Evolutionary conservation across 2,888 invertebrate species (phyloP), one percentile per base, ranked within the genome.

Genomic region (Chloroclystis v-ata): DNA sequence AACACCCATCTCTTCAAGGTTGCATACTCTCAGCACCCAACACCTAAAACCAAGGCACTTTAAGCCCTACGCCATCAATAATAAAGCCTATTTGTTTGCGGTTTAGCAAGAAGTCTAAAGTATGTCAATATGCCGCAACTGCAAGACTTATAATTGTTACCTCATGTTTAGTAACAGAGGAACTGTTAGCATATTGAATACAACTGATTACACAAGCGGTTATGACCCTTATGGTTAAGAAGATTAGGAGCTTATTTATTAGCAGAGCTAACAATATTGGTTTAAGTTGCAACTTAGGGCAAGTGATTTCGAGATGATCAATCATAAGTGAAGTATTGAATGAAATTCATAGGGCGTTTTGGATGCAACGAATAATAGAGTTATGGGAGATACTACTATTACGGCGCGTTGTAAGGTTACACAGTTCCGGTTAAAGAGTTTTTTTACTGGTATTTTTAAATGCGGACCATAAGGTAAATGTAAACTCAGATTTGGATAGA

Each of bases 111-210:
- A n/a, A 32, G 47, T 49, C 49, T 54, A 45, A 78, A 73, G 71
- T 80, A 59, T 71, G 78, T 61, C 75, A 77, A 59, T 66, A 58
- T 66, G 69, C 63, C 67, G 60, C 56, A 60, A 59, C 56, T 56
- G 61, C 62, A 52, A 65, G 45, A 60, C 69, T 69, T 67, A 66
- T 60, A 44, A 56, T 52, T 47, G 54, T 78, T 76, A 77, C 76
- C 65, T 76, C 75, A 78, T 43, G 59, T 48, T 52, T 49, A 52
- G 44, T 45, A 57, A 59, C 46, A 43, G 37, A 24, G n/a, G n/a
- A n/a, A n/a, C n/a, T n/a, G 51, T 78, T 78, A 67, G 79, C 66
- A 74, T 71, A 79, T 59, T 63, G 51, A 49, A 43, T 48, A 52
- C 54, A 43, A 41, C 41, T 49, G 30, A 25, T 25, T 49, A 48